Evolutionary conservation across 2,888 invertebrate species (phyloP).

Genomic region (Harpalus rufipes): DNA sequence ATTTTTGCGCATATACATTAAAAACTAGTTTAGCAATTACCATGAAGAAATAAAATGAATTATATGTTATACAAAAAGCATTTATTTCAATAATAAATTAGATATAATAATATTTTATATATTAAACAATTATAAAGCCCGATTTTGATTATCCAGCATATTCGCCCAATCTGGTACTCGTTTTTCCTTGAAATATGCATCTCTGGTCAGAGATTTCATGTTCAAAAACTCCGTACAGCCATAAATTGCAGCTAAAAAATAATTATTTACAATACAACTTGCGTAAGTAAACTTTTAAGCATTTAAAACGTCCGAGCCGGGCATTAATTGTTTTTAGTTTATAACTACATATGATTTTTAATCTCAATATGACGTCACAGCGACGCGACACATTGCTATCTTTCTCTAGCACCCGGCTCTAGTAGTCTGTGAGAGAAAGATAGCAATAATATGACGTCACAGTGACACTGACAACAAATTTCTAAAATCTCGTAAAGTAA

Average conservation of each 20-base stretch:
- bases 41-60: no score
- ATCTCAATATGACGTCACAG: no score
- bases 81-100: conserved; percentile 59
- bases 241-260: conserved; percentile 83
- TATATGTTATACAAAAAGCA: conserved; percentile 6
- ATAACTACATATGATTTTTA: no score
- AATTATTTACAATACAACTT: conserved; percentile 1
- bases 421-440: no score
- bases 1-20: no score
- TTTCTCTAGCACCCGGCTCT: no score
- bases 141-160: conserved; percentile 79
- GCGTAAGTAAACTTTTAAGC: neutral
- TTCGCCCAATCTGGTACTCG: conserved; percentile 91
- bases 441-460: no score
- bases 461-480: no score
- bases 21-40: no score
- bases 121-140: conserved; percentile 49
- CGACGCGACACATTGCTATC: no score
- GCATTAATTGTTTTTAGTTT: no score
- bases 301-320: neutral
- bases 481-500: no score
- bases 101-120: conserved; percentile 27
- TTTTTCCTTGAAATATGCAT: conserved; percentile 84
- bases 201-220: conserved; percentile 86
- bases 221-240: conserved; percentile 87